These are phyloP conservation scores for Anthophora plumipes DNA, from an alignment of 2,888 invertebrate genomes.

Conservation along the genomic window DNA sequence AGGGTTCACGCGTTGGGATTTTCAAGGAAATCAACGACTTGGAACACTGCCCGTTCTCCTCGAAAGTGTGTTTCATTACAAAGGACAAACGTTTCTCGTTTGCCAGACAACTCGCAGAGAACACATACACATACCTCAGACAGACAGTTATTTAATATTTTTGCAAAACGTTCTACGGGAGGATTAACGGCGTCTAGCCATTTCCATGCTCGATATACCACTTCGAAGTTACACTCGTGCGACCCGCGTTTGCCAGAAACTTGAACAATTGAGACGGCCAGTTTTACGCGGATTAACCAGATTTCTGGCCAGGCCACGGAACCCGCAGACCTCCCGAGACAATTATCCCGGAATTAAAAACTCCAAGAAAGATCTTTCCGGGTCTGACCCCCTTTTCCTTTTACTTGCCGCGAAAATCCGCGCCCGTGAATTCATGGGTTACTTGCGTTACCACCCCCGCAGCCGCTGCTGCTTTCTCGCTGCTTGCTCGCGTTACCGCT, in stretches of 20 bases:
- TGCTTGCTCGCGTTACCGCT: slow-evolving; percentile 30
- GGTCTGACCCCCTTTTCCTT: not conserved
- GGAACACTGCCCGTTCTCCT: slow-evolving; percentile 8
- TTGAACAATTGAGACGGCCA: slow-evolving; percentile 31
- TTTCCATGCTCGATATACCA: not conserved
- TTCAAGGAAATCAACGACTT: slow-evolving; percentile 24
- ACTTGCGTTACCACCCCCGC: not conserved
- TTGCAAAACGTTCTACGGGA: slow-evolving; percentile 7
- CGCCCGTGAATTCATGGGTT: not conserved
- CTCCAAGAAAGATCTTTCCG: slow-evolving; percentile 19
- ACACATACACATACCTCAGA: too few relatives aligned
- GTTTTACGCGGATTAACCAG: slow-evolving; percentile 30
- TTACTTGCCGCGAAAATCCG: slow-evolving; percentile 15
- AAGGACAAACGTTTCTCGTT: slow-evolving; percentile 37
- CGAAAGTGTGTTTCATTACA: slow-evolving; percentile 11
- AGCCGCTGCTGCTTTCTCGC: too few relatives aligned
- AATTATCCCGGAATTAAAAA: slow-evolving; percentile 52
- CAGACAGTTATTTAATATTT: slow-evolving; percentile 31
- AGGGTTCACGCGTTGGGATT: slow-evolving; percentile 28
- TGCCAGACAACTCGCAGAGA: not conserved
- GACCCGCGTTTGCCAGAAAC: slow-evolving; percentile 1
- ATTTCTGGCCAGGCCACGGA: not conserved
- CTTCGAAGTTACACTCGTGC: not conserved
- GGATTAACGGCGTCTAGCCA: not conserved
- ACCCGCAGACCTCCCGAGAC: slow-evolving; percentile 24